A percentile compares a stretch with the other conserved stretches of the same genome.
Evolutionary conservation across 2,797 vertebrate species (phyloP).

Genomic region (Siniperca scherzeri): DNA sequence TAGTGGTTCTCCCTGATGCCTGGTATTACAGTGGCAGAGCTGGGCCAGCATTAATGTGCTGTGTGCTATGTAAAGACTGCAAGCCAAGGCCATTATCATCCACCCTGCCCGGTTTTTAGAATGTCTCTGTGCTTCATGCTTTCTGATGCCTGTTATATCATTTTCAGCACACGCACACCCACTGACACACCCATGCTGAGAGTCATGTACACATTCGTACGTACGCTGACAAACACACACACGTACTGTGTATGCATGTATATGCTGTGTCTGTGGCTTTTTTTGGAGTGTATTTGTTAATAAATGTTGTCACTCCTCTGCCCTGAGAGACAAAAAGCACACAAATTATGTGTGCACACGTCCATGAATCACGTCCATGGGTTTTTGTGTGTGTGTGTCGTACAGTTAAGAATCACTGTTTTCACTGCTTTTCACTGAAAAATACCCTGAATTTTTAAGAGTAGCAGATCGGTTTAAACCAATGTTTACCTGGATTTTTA

Average conservation of each 20-base stretch:
- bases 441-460: background rate
- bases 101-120: slow-evolving; percentile 60
- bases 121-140: slow-evolving; percentile 57
- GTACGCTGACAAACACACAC: slow-evolving; percentile 11
- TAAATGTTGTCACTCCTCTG: slow-evolving; percentile 36
- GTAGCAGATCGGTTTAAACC: slow-evolving; percentile 13
- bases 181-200: slow-evolving; percentile 21
- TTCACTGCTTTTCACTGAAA: slow-evolving; percentile 19
- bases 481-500: slow-evolving; percentile 26
- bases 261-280: background rate
- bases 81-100: slow-evolving; percentile 73
- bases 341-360: background rate
- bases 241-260: slow-evolving; percentile 1
- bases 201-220: slow-evolving; percentile 15
- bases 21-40: slow-evolving; percentile 57
- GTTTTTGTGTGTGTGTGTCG: background rate
- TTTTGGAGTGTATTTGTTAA: background rate
- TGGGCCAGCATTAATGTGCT: slow-evolving; percentile 67
- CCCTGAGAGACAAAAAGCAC: background rate
- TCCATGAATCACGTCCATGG: background rate
- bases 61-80: slow-evolving; percentile 69
- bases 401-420: background rate
- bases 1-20: slow-evolving; percentile 43
- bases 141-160: slow-evolving; percentile 57
- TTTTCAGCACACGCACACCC: slow-evolving; percentile 34